A percentile compares a stretch with the other conserved stretches of the same genome.
Conservation (phyloP, 2,888 invertebrate genomes). For the Drosophila picticornis region DNA sequence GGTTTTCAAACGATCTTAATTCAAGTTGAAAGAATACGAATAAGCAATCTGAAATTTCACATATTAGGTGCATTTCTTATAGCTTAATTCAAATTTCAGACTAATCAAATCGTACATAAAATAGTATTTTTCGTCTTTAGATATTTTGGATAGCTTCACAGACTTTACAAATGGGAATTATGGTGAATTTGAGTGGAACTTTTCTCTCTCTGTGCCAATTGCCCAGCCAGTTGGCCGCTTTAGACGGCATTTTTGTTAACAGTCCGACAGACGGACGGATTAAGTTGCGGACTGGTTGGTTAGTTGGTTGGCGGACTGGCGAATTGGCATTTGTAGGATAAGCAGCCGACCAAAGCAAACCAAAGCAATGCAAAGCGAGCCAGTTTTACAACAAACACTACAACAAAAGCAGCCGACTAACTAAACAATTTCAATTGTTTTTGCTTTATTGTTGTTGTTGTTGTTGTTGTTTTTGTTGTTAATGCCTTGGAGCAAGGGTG, state of each 20-base stretch:
- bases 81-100: background rate
- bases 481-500: constrained; percentile 35
- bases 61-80: background rate
- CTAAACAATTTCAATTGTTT: constrained; percentile 41
- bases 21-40: background rate
- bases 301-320: constrained; percentile 45
- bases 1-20: background rate
- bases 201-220: constrained; percentile 14
- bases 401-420: constrained; percentile 48
- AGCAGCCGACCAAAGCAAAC: constrained; percentile 45
- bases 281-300: constrained; percentile 52
- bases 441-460: background rate
- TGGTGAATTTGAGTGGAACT: too few relatives aligned
- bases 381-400: constrained; percentile 24
- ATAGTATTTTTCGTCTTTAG: background rate
- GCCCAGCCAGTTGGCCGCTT: constrained; percentile 58
- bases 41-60: background rate
- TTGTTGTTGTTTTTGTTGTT: constrained; percentile 9
- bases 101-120: background rate
- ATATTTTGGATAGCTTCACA: background rate
- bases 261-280: constrained; percentile 31
- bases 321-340: constrained; percentile 77
- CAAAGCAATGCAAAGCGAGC: constrained; percentile 29
- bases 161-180: background rate
- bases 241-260: constrained; percentile 53